Conservation (phyloP, 2,888 invertebrate species). For the Ditula angustiorana region DNA sequence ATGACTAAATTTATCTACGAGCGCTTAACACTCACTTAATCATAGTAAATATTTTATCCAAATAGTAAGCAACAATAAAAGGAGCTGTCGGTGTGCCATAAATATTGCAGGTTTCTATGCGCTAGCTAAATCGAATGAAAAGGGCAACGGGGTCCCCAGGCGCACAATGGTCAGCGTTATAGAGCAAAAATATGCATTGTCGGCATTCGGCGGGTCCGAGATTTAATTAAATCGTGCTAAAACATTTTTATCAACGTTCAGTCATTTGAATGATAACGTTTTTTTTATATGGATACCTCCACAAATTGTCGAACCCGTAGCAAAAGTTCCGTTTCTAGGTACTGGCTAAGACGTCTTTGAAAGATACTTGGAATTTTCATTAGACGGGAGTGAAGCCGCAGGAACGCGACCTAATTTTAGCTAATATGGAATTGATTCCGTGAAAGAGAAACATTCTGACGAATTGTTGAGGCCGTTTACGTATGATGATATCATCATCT, state of each 20-base stretch:
- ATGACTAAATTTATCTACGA: too few relatives aligned
- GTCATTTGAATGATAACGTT: background rate
- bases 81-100: background rate
- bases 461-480: constrained; percentile 9
- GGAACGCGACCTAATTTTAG: constrained; percentile 32
- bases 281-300: background rate
- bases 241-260: background rate
- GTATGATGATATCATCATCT: background rate
- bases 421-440: constrained; percentile 34
- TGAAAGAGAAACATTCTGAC: constrained; percentile 15
- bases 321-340: constrained; percentile 6
- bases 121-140: constrained; percentile 1
- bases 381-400: constrained; percentile 29
- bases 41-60: too few relatives aligned
- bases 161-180: background rate
- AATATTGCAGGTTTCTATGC: background rate
- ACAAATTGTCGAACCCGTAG: background rate
- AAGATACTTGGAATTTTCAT: constrained; percentile 38
- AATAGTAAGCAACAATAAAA: background rate
- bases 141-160: background rate
- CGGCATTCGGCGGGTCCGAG: background rate
- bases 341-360: constrained; percentile 17
- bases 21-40: too few relatives aligned
- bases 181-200: constrained; percentile 1
- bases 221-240: background rate